Evolutionary conservation across 2,113 vertebrate species (phyloP), one percentile per base, ranked within the genome.

Genomic region (Gymnarchus niloticus): DNA sequence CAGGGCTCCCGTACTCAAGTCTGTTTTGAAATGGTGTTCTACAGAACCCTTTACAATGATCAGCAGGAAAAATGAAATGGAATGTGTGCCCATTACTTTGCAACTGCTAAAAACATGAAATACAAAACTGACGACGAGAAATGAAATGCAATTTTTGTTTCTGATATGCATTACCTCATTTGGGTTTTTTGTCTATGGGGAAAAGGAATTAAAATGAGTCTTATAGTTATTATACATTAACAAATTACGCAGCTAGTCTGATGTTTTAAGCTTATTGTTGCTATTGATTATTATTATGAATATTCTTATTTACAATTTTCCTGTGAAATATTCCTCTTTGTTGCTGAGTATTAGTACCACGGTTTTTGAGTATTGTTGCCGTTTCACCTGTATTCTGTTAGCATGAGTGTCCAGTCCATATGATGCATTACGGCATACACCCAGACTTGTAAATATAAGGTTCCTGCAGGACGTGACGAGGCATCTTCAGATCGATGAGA

Each of bases 131-230:
- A 83, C 49, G 10, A 73, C n/a, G n/a, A 41, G 21, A 37, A 46
- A 3, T 46, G 48, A 81, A 9, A 3, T 81, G 25, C 59, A 65
- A 7, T 65, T 65, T 65, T 65, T 65, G 25, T 41, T 82, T 82
- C 54, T 82, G 25, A 81, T 81, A 81, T 81, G 77, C 65, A 73
- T 81, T 81, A 81, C 77, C 77, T 81, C 77, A 81, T 51, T 81
- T 44, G 44, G 44, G 44, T 82, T 82, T 65, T 82, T 78, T 78
- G 44, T 78, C 44, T 48, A 46, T 78, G 37, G 80, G 80, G 51
- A 56, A 54, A 56, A 81, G 48, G 25, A 54, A 54, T 83, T 76
- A 33, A 3, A 1, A 76, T 9, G 6, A 54, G 49, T 81, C 17
- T 44, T 10, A 83, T 57, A 57, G 56, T 83, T 44, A 83, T 56